Conservation (phyloP, 2,888 invertebrate species). For the Clostera curtula region DNA sequence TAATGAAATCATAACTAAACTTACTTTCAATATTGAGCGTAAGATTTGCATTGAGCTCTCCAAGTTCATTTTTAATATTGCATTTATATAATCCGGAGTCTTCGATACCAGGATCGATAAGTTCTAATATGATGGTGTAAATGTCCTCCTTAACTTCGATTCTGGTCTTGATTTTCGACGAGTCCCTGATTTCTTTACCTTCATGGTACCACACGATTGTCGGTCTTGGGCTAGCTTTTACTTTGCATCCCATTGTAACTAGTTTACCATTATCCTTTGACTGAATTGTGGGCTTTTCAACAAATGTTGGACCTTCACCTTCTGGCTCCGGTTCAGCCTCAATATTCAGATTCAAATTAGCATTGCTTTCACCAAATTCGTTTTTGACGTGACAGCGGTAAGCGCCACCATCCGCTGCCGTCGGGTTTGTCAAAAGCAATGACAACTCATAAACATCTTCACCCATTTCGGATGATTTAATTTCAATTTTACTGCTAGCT, state of each 20-base stretch:
- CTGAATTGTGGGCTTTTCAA: conserved; percentile 91
- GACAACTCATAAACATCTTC: conserved; percentile 92
- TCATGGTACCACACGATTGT: conserved; percentile 72
- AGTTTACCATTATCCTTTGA: conserved; percentile 78
- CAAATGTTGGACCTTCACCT: conserved; percentile 95
- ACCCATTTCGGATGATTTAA: conserved; percentile 83
- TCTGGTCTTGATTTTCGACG: conserved; percentile 86
- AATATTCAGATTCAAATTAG: conserved; percentile 96
- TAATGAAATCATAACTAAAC: conserved; percentile 29
- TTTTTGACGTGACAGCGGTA: conserved; percentile 95
- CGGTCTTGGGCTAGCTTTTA: conserved; percentile 67
- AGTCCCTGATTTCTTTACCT: conserved; percentile 82
- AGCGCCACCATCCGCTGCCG: conserved; percentile 73
- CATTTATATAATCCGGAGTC: conserved; percentile 99
- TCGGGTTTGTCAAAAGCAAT: conserved; percentile 73
- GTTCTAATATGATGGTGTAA: conserved; percentile 90
- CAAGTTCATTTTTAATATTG: conserved; percentile 95
- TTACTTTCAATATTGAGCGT: conserved; percentile 98
- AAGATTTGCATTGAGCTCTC: conserved; percentile 97
- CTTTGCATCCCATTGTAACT: conserved; percentile 69
- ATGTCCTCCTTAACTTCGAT: conserved; percentile 85
- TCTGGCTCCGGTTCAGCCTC: conserved; percentile 96
- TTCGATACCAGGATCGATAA: conserved; percentile 92
- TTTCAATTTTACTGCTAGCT: conserved; percentile 89
- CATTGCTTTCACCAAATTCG: conserved; percentile 97